phyloP scores from a whole-genome alignment of 2,113 vertebrate genomes.

The Etheostoma cragini region DNA sequence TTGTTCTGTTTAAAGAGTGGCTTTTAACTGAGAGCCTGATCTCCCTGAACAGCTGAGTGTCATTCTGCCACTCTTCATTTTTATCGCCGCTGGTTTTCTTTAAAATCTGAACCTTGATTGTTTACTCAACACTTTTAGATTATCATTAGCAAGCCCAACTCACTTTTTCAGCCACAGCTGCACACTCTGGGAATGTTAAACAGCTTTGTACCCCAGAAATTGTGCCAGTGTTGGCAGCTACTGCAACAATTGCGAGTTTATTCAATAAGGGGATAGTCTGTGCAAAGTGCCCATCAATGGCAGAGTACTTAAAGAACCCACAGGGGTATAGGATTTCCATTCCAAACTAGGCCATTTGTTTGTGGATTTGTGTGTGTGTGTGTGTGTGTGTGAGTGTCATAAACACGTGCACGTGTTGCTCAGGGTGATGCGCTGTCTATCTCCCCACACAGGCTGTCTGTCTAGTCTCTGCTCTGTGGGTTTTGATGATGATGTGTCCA shows the following conservation, averaged over 20 bases:
- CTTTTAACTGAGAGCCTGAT: constrained; percentile 13
- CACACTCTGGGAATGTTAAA: constrained; percentile 70
- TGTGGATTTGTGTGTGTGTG: constrained; percentile 11
- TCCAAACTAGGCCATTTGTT: constrained; percentile 63
- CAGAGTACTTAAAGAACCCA: constrained; percentile 53
- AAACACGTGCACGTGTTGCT: constrained; percentile 39
- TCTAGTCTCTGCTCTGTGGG: constrained; percentile 54
- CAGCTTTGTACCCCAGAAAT: constrained; percentile 48
- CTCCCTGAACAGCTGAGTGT: not conserved
- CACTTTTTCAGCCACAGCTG: constrained; percentile 35
- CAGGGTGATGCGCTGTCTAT: constrained; percentile 47
- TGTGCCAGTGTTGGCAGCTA: constrained; percentile 66
- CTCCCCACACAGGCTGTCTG: constrained; percentile 58
- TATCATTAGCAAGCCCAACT: constrained; percentile 17
- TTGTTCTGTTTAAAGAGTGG: not conserved
- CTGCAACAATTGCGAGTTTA: constrained; percentile 40
- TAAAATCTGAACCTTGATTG: not conserved
- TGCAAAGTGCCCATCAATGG: constrained; percentile 64
- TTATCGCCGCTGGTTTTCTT: constrained; percentile 4
- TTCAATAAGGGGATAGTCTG: constrained; percentile 60
- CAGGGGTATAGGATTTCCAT: constrained; percentile 60
- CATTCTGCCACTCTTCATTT: constrained; percentile 5
- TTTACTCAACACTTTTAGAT: not conserved
- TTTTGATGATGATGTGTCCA: constrained; percentile 64
- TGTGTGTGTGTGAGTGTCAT: not conserved